A percentile compares a stretch with the other conserved stretches of the same genome.
Conservation (phyloP, 2,797 vertebrate genomes). For the Phoeniculus purpureus region DNA sequence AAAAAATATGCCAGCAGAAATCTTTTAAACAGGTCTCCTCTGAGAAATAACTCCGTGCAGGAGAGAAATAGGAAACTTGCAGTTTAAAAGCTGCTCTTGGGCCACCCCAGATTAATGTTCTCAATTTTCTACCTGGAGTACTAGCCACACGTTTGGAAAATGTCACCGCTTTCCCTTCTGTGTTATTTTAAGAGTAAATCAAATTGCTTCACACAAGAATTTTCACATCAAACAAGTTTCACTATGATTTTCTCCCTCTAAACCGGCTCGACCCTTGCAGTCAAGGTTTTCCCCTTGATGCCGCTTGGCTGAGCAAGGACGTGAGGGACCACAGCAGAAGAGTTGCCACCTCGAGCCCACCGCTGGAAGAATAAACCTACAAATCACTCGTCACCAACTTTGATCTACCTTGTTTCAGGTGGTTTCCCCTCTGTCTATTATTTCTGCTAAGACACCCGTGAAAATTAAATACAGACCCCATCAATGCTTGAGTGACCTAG, state of each 20-base stretch:
- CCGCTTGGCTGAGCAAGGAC: conserved; percentile 18
- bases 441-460: conserved; percentile 82
- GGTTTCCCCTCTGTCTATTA: conserved; percentile 85
- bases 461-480: conserved; percentile 85
- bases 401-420: conserved; percentile 87
- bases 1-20: neutral
- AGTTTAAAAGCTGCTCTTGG: neutral
- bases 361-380: conserved; percentile 76
- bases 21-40: neutral
- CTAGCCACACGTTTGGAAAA: neutral
- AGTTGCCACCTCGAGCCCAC: conserved; percentile 56
- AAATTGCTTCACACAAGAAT: neutral
- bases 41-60: neutral
- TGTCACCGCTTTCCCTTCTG: neutral
- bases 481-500: conserved; percentile 84
- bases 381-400: conserved; percentile 85
- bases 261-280: neutral
- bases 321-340: conserved; percentile 22
- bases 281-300: conserved; percentile 28
- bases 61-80: neutral
- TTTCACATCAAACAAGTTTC: neutral
- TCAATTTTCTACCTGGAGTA: accelerated
- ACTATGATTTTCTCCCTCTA: neutral
- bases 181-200: neutral
- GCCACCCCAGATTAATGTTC: accelerated